Conservation (phyloP, 2,888 invertebrate genomes). For the Artemia sinica region DNA sequence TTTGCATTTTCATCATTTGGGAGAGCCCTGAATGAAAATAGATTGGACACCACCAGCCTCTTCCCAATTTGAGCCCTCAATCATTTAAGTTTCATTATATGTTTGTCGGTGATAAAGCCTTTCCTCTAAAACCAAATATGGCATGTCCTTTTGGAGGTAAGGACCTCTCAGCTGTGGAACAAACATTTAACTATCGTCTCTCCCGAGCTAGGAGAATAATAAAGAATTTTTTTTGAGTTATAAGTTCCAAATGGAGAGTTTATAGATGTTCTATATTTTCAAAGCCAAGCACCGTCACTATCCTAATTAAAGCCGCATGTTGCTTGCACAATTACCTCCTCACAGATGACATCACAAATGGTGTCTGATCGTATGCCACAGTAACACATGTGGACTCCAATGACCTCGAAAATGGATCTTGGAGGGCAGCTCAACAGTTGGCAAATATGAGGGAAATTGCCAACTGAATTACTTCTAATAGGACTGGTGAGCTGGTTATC, state of each 20-base stretch:
- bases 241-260: constrained; percentile 8
- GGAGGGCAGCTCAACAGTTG: too few relatives aligned
- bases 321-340: too few relatives aligned
- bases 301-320: too few relatives aligned
- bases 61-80: constrained; percentile 1
- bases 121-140: background rate
- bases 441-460: too few relatives aligned
- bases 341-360: too few relatives aligned
- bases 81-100: background rate
- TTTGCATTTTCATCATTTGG: constrained; percentile 11
- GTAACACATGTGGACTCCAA: too few relatives aligned
- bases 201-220: background rate
- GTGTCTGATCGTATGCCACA: too few relatives aligned
- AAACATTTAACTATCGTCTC: background rate
- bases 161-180: background rate
- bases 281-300: background rate
- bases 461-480: too few relatives aligned
- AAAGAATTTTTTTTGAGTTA: background rate
- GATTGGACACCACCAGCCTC: background rate
- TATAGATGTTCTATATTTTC: background rate
- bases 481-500: too few relatives aligned
- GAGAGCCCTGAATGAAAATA: background rate
- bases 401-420: too few relatives aligned
- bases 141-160: background rate
- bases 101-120: background rate